Conservation (phyloP, 2,797 vertebrate species). For the Mus caroli region DNA sequence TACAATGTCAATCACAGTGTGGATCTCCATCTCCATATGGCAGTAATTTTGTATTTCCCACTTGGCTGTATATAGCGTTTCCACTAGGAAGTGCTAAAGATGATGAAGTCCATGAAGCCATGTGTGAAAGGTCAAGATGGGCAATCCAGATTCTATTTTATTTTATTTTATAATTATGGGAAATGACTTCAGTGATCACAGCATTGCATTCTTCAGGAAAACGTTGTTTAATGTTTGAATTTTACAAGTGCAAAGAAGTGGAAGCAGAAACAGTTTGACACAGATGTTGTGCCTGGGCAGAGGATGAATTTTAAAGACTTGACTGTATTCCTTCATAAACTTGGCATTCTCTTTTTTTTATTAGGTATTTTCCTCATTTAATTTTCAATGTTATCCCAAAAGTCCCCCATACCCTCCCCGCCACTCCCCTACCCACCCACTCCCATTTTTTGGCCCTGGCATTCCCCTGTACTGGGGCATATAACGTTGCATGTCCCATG, state of each 20-base stretch:
- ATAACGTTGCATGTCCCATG: no score
- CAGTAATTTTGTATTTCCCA: slow-evolving; percentile 46
- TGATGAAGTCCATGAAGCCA: slow-evolving; percentile 42
- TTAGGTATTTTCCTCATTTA: no score
- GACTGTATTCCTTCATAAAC: slow-evolving; percentile 23
- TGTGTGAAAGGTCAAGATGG: slow-evolving; percentile 33
- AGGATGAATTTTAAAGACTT: slow-evolving; percentile 14
- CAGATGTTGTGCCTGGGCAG: slow-evolving; percentile 27
- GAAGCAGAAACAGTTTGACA: slow-evolving; percentile 1
- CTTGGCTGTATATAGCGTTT: slow-evolving; percentile 60
- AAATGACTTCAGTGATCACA: slow-evolving; percentile 60
- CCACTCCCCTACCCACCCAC: no score
- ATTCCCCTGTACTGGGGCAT: no score
- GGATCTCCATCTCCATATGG: slow-evolving; percentile 27
- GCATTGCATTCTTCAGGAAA: slow-evolving; percentile 57
- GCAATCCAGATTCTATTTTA: slow-evolving; percentile 32
- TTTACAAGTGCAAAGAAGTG: slow-evolving; percentile 28
- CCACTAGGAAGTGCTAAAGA: slow-evolving; percentile 6
- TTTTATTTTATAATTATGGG: slow-evolving; percentile 45
- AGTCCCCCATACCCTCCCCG: no score
- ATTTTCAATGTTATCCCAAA: no score
- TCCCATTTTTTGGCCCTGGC: no score
- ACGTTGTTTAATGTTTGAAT: slow-evolving; percentile 18
- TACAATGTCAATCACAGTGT: slow-evolving; percentile 42
- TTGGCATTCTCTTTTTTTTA: slow-evolving; percentile 37